Percentiles rank a stretch among this genome's conserved stretches.
These are phyloP conservation scores for Ectropis grisescens DNA, from an alignment of 1,140 invertebrate species.

Conservation along the genomic window DNA sequence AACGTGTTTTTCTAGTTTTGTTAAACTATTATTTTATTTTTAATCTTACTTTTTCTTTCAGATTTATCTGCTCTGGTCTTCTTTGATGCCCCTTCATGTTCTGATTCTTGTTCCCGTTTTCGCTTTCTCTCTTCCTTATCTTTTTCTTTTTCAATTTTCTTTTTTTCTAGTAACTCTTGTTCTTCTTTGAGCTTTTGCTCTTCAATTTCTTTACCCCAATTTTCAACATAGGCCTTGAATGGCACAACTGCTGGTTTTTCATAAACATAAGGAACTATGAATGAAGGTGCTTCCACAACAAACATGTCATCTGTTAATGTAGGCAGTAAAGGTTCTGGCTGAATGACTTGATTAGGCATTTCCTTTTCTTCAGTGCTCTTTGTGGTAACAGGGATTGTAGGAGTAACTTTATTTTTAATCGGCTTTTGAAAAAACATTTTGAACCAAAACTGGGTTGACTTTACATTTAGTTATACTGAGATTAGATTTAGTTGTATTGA, in stretches of 20 bases:
- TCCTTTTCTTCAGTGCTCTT: slow-evolving; percentile 35
- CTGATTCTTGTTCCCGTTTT: no score
- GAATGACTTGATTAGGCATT: slow-evolving; percentile 13
- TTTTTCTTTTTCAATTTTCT: slow-evolving; percentile 51
- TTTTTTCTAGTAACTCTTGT: slow-evolving; percentile 36
- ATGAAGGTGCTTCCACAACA: slow-evolving; percentile 90
- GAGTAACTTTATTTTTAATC: slow-evolving; percentile 49
- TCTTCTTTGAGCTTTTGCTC: slow-evolving; percentile 62
- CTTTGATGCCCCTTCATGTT: no score
- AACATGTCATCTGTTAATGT: slow-evolving; percentile 91
- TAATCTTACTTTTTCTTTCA: slow-evolving; percentile 20
- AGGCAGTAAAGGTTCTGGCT: slow-evolving; percentile 72
- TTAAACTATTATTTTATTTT: no score
- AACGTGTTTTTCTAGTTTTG: no score
- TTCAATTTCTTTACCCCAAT: slow-evolving; percentile 75
- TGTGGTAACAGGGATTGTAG: slow-evolving; percentile 58
- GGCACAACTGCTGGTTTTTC: slow-evolving; percentile 86
- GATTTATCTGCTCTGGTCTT: slow-evolving; percentile 40
- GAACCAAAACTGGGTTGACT: slow-evolving; percentile 44
- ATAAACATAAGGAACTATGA: slow-evolving; percentile 94
- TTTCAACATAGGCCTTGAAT: slow-evolving; percentile 81
- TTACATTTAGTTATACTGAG: slow-evolving; percentile 14
- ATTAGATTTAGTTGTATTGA: slow-evolving; percentile 62
- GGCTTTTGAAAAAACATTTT: no score
- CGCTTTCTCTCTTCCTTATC: slow-evolving; percentile 33